These are phyloP conservation scores for Toxotes lorentzi DNA, from an alignment of 2,797 vertebrate genomes.

Conservation along the genomic window DNA sequence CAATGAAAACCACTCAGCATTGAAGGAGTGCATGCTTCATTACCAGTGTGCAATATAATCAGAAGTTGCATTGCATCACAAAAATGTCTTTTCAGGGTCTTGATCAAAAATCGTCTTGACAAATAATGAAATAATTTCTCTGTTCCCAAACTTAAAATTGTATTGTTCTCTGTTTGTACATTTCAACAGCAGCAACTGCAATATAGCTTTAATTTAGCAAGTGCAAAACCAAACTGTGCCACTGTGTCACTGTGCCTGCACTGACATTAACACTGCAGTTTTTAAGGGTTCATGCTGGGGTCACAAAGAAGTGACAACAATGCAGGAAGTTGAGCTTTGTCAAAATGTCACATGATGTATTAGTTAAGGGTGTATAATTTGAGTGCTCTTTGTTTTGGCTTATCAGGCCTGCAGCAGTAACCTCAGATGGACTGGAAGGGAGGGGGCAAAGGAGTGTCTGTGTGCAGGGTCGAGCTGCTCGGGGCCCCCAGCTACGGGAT, in stretches of 20 bases:
- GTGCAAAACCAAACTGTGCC: background rate
- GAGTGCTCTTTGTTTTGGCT: slow-evolving; percentile 80
- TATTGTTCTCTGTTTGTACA: background rate
- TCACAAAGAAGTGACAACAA: slow-evolving; percentile 70
- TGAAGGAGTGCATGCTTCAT: background rate
- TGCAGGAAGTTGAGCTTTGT: slow-evolving; percentile 72
- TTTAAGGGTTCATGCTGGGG: slow-evolving; percentile 60
- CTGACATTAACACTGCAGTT: slow-evolving; percentile 37
- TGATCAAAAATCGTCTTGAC: background rate
- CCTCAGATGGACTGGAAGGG: slow-evolving; percentile 61
- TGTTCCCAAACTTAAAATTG: too few relatives aligned
- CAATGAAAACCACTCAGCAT: slow-evolving; percentile 9
- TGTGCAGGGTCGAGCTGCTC: slow-evolving; percentile 14
- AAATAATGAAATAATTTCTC: background rate
- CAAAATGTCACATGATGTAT: slow-evolving; percentile 75
- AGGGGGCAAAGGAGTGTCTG: slow-evolving; percentile 27
- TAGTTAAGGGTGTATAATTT: slow-evolving; percentile 64
- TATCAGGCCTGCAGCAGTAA: slow-evolving; percentile 77
- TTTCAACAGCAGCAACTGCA: background rate
- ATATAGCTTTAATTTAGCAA: background rate
- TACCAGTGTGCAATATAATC: background rate
- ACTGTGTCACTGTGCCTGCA: slow-evolving; percentile 20
- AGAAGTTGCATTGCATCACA: background rate
- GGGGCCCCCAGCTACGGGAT: slow-evolving; percentile 44
- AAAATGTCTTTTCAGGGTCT: background rate